Conservation (phyloP, 35 echinoderm and acorn worm genomes). For the Holothuria glaberrima region DNA sequence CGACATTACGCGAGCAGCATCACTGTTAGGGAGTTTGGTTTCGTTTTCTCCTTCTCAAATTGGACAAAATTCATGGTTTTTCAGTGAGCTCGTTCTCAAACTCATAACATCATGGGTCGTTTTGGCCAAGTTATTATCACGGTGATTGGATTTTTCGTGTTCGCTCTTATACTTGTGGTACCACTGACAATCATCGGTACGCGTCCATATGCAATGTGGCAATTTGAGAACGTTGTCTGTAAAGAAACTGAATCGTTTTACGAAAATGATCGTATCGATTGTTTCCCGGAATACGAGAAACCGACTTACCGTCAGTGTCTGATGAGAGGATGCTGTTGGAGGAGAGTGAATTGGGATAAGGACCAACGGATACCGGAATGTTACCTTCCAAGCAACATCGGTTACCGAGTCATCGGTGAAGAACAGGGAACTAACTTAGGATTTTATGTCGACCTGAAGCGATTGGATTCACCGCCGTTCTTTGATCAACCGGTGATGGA, state of each 20-base stretch:
- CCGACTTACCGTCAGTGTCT: constrained; percentile 74
- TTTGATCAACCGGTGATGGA: constrained; percentile 75
- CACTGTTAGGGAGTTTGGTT: background rate
- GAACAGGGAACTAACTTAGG: constrained; percentile 59
- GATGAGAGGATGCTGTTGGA: constrained; percentile 78
- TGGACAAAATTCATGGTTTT: background rate
- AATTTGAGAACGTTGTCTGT: constrained; percentile 70
- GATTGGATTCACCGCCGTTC: constrained; percentile 71
- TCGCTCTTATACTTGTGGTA: constrained; percentile 62
- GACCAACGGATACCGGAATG: constrained; percentile 79
- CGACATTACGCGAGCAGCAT: background rate
- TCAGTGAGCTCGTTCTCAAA: background rate
- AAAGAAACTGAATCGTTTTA: constrained; percentile 55
- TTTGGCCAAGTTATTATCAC: constrained; percentile 43
- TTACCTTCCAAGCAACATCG: constrained; percentile 74
- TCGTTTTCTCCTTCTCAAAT: background rate
- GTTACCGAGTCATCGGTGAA: constrained; percentile 69
- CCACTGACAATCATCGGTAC: constrained; percentile 72
- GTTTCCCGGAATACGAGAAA: constrained; percentile 78
- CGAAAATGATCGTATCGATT: constrained; percentile 78
- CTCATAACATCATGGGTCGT: constrained; percentile 26
- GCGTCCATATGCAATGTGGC: constrained; percentile 78
- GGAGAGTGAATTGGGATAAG: constrained; percentile 70
- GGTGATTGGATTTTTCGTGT: constrained; percentile 40
- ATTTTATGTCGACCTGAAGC: constrained; percentile 72